A percentile compares a stretch with the other conserved stretches of the same genome.
Evolutionary conservation across 2,797 vertebrate species (phyloP).

Genomic region (Harpagifer antarcticus): DNA sequence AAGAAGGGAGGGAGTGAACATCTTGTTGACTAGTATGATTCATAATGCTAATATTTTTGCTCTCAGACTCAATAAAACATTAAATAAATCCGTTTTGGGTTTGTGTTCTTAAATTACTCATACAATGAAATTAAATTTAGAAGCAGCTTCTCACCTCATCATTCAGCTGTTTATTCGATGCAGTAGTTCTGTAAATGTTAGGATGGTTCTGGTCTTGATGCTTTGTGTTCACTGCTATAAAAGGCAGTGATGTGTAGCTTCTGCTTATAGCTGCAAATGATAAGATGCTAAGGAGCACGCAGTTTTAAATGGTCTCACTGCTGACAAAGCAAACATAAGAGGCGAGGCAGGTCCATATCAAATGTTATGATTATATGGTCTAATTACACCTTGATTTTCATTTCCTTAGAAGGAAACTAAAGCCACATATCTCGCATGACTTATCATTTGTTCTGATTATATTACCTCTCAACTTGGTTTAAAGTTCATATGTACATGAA

Average conservation of each 20-base stretch:
- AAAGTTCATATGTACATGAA: too few relatives aligned
- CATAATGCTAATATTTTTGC: background rate
- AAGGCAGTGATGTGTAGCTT: background rate
- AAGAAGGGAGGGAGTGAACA: too few relatives aligned
- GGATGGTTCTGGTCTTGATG: background rate
- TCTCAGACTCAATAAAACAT: background rate
- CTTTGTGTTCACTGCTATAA: background rate
- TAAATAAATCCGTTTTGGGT: background rate
- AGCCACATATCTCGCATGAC: too few relatives aligned
- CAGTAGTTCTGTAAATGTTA: background rate
- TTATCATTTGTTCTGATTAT: too few relatives aligned
- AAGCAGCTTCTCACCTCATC: conserved; percentile 7
- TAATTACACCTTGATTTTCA: too few relatives aligned
- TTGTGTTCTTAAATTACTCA: background rate
- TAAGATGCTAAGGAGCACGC: background rate
- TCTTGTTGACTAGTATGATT: too few relatives aligned
- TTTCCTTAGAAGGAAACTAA: too few relatives aligned
- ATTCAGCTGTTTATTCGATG: conserved; percentile 5
- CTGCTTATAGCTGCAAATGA: background rate
- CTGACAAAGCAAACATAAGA: too few relatives aligned
- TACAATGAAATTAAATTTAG: background rate
- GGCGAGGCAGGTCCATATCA: too few relatives aligned
- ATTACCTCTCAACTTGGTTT: too few relatives aligned
- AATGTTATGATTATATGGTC: too few relatives aligned
- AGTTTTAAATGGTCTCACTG: background rate